Percentiles rank a stretch among this genome's conserved stretches.
Conservation (phyloP, 2,797 vertebrate genomes). For the Cichlasoma orientale region DNA sequence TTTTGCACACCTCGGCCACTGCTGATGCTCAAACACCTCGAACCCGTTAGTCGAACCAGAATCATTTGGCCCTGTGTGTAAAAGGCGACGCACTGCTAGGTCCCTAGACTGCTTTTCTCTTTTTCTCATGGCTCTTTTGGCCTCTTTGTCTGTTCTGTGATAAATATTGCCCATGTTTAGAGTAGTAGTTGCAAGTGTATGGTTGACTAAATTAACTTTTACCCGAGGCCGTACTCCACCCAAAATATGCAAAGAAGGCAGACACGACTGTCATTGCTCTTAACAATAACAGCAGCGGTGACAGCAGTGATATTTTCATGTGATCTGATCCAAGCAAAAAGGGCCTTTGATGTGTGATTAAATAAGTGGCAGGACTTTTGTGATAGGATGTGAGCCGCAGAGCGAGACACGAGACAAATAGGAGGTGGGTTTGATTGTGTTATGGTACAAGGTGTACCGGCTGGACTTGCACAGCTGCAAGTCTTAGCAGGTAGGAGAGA, state of each 20-base stretch:
- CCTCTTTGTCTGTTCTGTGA: not conserved
- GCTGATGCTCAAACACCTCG: not conserved
- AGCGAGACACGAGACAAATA: slow-evolving; percentile 27
- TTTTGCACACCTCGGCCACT: too few relatives aligned
- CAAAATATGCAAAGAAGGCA: slow-evolving; percentile 44
- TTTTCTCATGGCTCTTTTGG: not conserved
- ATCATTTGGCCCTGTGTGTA: not conserved
- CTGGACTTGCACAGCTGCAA: slow-evolving; percentile 33
- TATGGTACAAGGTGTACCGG: slow-evolving; percentile 46
- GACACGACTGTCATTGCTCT: slow-evolving; percentile 4
- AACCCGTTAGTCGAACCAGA: not conserved
- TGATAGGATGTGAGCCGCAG: slow-evolving; percentile 6
- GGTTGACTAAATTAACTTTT: slow-evolving; percentile 21
- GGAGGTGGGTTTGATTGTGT: slow-evolving; percentile 26
- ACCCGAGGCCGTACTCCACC: slow-evolving; percentile 36
- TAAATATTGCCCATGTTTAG: not conserved
- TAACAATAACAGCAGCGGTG: slow-evolving; percentile 27
- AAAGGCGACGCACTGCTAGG: not conserved
- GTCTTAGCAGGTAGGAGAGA: slow-evolving; percentile 46
- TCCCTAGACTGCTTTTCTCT: not conserved
- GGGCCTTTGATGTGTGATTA: slow-evolving; percentile 38
- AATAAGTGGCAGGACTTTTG: slow-evolving; percentile 15
- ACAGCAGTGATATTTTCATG: slow-evolving; percentile 50
- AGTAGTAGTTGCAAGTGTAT: slow-evolving; percentile 10
- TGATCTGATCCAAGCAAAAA: slow-evolving; percentile 42